phyloP scores from a whole-genome alignment of 1,140 invertebrate species.

The Zeugodacus cucurbitae region DNA sequence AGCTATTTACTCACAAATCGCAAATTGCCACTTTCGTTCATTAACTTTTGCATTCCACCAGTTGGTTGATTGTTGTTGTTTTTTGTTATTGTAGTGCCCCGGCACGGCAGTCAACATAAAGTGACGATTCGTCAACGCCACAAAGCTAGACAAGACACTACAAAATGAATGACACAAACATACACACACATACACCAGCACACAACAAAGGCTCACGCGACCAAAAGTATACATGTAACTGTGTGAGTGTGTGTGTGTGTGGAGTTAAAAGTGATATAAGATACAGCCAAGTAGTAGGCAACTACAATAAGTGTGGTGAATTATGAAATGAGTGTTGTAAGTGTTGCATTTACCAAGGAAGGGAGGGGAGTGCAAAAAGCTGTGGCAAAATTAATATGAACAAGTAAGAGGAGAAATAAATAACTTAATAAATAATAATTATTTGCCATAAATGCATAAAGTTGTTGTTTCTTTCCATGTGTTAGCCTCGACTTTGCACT shows the following conservation, averaged over 20 bases:
- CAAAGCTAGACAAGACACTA: neutral
- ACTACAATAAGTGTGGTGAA: neutral
- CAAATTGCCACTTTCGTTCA: slow-evolving; percentile 1
- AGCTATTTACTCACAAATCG: slow-evolving; percentile 17
- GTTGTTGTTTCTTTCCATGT: neutral
- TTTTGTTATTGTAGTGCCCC: neutral
- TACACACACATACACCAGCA: neutral
- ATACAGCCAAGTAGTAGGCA: neutral
- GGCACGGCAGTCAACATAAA: neutral
- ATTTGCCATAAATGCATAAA: neutral
- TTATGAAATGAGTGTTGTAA: neutral
- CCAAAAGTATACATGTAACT: neutral
- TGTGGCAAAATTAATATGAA: neutral
- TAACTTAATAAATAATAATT: slow-evolving; percentile 22
- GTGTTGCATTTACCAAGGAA: neutral
- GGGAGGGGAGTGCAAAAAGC: neutral
- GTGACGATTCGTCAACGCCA: slow-evolving; percentile 1
- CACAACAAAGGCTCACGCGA: neutral
- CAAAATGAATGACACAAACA: neutral
- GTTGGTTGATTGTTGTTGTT: neutral
- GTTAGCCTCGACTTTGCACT: too few relatives aligned
- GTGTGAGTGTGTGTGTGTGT: neutral
- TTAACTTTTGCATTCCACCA: slow-evolving; percentile 4
- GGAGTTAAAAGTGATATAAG: neutral
- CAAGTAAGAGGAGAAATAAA: neutral